Evolutionary conservation across 2,888 invertebrate genomes (phyloP).

Genomic region (Nephrotoma flavescens): DNA sequence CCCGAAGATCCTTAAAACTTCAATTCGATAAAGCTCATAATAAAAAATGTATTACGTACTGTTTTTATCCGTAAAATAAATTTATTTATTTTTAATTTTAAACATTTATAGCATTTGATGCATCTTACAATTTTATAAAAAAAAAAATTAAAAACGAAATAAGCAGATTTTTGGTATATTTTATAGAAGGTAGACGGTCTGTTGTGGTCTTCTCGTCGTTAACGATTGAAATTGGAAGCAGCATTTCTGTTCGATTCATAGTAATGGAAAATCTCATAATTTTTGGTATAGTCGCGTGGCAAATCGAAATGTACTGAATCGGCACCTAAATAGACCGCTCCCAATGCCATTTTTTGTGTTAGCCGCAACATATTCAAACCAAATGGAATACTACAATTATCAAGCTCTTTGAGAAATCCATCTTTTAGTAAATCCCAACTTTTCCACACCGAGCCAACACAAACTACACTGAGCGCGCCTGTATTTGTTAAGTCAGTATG

Average conservation of each 20-base stretch:
- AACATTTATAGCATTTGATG: background rate
- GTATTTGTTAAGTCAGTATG: conserved; percentile 33
- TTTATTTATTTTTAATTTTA: background rate
- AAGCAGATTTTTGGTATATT: background rate
- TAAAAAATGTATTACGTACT: background rate
- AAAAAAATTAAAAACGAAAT: background rate
- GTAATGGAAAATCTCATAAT: conserved; percentile 48
- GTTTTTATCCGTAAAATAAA: background rate
- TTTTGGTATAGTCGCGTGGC: conserved; percentile 54
- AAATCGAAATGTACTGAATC: conserved; percentile 47
- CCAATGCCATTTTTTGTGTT: conserved; percentile 63
- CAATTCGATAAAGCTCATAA: background rate
- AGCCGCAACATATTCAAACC: conserved; percentile 48
- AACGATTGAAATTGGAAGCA: no score
- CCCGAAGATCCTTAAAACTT: conserved; percentile 35
- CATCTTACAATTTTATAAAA: background rate
- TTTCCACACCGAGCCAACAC: conserved; percentile 91
- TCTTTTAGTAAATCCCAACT: conserved; percentile 71
- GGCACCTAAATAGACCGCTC: conserved; percentile 75
- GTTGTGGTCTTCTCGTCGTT: background rate
- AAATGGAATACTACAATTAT: conserved; percentile 24
- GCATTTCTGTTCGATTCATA: conserved; percentile 9
- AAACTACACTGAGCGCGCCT: conserved; percentile 53
- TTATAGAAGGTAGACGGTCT: background rate
- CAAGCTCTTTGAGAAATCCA: conserved; percentile 49